phyloP scores from a whole-genome alignment of 2,113 vertebrate species.

The Uria aalge region DNA sequence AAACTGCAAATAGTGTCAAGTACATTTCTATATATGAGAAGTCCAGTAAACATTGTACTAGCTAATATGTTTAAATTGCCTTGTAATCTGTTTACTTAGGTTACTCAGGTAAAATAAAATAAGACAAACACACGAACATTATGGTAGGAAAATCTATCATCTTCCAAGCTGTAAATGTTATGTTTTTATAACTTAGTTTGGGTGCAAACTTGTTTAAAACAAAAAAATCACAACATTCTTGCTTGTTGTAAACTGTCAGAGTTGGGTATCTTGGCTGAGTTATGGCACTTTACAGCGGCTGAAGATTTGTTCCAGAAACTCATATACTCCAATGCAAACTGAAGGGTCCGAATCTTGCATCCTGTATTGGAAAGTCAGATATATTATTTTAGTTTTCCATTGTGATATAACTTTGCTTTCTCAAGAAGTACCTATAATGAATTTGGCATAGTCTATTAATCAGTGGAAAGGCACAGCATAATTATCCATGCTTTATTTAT shows the following conservation, averaged over 20 bases:
- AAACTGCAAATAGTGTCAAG: slow-evolving; percentile 45
- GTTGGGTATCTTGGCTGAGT: neutral
- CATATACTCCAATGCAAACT: neutral
- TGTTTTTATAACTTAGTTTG: slow-evolving; percentile 20
- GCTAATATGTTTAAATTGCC: slow-evolving; percentile 50
- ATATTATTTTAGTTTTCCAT: neutral
- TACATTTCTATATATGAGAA: slow-evolving; percentile 47
- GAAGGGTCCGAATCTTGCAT: slow-evolving; percentile 7
- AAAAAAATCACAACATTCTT: neutral
- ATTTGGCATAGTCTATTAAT: neutral
- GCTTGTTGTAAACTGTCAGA: neutral
- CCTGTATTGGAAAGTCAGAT: neutral
- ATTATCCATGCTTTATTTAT: slow-evolving; percentile 7
- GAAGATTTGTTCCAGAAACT: neutral
- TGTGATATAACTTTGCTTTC: slow-evolving; percentile 26
- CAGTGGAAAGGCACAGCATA: neutral
- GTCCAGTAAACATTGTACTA: slow-evolving; percentile 33
- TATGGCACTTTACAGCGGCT: neutral
- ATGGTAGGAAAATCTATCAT: slow-evolving; percentile 43
- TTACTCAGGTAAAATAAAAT: slow-evolving; percentile 71
- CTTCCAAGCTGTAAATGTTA: slow-evolving; percentile 41
- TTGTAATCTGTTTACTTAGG: slow-evolving; percentile 70
- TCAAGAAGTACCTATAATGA: neutral
- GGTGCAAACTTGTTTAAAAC: neutral
- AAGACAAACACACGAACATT: neutral